Evolutionary conservation across 2,888 invertebrate species (phyloP).

Genomic region (Euphydryas editha): DNA sequence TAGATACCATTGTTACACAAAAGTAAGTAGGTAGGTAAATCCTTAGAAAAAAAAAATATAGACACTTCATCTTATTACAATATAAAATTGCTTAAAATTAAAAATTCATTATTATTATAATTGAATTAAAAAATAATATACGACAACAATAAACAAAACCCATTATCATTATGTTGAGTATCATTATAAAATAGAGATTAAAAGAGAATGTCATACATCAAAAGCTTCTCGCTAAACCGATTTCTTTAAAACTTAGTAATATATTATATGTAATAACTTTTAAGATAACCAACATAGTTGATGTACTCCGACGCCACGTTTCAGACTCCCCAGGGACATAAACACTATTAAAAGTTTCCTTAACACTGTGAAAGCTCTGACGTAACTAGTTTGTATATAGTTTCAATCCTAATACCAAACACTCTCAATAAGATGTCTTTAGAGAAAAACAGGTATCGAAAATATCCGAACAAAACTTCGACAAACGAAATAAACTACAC

Average conservation of each 20-base stretch:
- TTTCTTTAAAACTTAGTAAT: constrained; percentile 30
- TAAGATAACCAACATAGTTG: constrained; percentile 45
- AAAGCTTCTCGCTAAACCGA: constrained; percentile 29
- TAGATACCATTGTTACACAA: too few species aligned
- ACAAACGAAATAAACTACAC: not conserved
- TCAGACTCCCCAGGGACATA: constrained; percentile 48
- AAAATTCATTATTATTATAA: too few species aligned
- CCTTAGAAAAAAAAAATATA: too few species aligned
- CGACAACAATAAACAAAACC: too few species aligned
- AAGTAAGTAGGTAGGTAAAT: too few species aligned
- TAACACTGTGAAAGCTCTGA: constrained; percentile 64
- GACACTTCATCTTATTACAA: too few species aligned
- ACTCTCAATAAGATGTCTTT: constrained; percentile 19
- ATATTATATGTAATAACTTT: constrained; percentile 40
- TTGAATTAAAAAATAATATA: too few species aligned
- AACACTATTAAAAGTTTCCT: constrained; percentile 79
- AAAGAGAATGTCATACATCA: constrained; percentile 22
- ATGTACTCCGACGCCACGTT: constrained; percentile 45
- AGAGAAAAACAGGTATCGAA: constrained; percentile 19
- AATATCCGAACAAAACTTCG: not conserved
- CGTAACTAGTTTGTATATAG: constrained; percentile 67
- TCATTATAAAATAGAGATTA: too few species aligned
- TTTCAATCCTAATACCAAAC: constrained; percentile 35
- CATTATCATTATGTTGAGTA: too few species aligned
- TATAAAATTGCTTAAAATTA: too few species aligned